Percentiles rank a stretch among this genome's conserved stretches.
Evolutionary conservation across 2,888 invertebrate genomes (phyloP).

Genomic region (Tenthredo amoena): DNA sequence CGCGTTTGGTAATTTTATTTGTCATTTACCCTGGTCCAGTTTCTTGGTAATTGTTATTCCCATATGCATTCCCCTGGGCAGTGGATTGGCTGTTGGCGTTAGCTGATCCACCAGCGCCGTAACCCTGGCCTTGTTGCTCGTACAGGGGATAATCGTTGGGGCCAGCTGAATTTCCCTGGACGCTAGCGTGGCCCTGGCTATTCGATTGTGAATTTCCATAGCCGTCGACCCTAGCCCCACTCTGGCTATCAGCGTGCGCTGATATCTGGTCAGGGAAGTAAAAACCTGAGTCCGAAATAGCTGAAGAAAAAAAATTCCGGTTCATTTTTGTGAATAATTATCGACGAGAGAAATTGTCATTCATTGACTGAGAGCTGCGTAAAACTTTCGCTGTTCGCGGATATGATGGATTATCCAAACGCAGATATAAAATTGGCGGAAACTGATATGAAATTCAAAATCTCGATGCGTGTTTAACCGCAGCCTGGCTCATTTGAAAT

Average conservation of each 20-base stretch:
- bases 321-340: not conserved
- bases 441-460: not conserved
- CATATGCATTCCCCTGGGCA: not conserved
- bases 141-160: not conserved
- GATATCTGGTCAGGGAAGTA: conserved; percentile 52
- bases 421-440: not conserved
- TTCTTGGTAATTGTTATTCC: conserved; percentile 16
- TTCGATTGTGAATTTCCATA: conserved; percentile 54
- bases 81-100: conserved; percentile 19
- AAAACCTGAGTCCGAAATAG: conserved; percentile 33
- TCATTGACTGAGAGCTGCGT: not conserved
- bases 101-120: not conserved
- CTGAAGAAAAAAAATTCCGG: not conserved
- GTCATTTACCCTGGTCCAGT: conserved; percentile 24
- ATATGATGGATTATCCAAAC: not conserved
- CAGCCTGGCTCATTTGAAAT: not conserved
- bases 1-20: not conserved
- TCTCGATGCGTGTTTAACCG: not conserved
- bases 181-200: conserved; percentile 53
- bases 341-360: not conserved
- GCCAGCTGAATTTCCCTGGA: not conserved
- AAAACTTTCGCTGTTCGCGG: not conserved
- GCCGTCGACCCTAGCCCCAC: conserved; percentile 51
- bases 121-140: not conserved
- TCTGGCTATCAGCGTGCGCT: conserved; percentile 48